These are phyloP conservation scores for Minunthozetes semirufus DNA, from an alignment of 2,888 invertebrate species.

Conservation along the genomic window DNA sequence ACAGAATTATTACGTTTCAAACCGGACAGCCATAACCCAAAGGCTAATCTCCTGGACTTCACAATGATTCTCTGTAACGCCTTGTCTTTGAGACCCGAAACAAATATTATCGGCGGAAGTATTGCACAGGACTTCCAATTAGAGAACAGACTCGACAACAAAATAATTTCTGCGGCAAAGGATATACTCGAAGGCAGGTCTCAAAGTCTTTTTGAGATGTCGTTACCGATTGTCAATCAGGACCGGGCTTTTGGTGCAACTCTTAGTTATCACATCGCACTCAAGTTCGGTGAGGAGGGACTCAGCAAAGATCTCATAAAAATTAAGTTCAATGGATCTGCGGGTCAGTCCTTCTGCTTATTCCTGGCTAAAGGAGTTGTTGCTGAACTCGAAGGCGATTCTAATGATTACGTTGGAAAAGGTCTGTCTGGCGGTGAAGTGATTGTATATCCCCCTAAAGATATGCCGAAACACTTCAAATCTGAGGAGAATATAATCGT, in stretches of 20 bases:
- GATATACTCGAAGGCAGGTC: conserved; percentile 24
- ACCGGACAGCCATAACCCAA: conserved; percentile 62
- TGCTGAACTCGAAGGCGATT: conserved; percentile 87
- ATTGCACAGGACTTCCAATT: conserved; percentile 59
- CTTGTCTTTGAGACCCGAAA: conserved; percentile 76
- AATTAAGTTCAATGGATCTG: conserved; percentile 79
- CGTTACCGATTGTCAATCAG: conserved; percentile 77
- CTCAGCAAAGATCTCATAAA: conserved; percentile 70
- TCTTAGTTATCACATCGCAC: conserved; percentile 87
- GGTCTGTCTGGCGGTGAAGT: conserved; percentile 92
- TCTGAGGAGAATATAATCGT: conserved; percentile 93
- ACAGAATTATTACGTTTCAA: conserved; percentile 76
- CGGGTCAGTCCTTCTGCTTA: conserved; percentile 98
- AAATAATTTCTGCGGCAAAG: conserved; percentile 49
- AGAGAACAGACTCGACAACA: conserved; percentile 68
- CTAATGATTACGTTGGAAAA: conserved; percentile 96
- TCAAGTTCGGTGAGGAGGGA: conserved; percentile 78
- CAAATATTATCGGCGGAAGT: conserved; percentile 82
- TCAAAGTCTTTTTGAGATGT: conserved; percentile 53
- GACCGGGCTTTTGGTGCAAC: conserved; percentile 89
- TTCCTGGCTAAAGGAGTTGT: conserved; percentile 85
- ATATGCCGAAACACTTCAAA: conserved; percentile 64
- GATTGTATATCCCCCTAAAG: conserved; percentile 82
- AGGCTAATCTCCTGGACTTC: conserved; percentile 78
- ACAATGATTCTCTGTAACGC: conserved; percentile 80